phyloP scores from a whole-genome alignment of 2,797 vertebrate genomes.

The Dromococcyx pavoninus region DNA sequence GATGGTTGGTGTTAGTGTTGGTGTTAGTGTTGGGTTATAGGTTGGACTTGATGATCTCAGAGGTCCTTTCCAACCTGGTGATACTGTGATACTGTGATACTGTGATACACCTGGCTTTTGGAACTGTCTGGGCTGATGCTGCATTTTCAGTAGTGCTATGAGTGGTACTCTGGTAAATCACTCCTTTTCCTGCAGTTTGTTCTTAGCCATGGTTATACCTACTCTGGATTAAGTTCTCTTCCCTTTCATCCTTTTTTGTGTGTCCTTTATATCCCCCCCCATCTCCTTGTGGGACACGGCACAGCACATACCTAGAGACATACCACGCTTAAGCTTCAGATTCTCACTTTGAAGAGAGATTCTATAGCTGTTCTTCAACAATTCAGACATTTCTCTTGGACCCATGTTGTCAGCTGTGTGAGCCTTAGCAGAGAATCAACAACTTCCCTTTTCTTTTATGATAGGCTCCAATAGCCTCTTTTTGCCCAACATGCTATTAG shows the following conservation, averaged over 20 bases:
- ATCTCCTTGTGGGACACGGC: background rate
- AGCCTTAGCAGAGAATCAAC: background rate
- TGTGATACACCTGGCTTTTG: background rate
- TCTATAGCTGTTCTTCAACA: background rate
- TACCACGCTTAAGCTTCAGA: background rate
- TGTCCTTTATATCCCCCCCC: background rate
- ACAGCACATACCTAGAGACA: accelerated
- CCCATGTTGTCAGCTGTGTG: accelerated
- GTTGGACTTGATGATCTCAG: too few relatives aligned
- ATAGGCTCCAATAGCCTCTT: background rate
- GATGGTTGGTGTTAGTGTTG: too few relatives aligned
- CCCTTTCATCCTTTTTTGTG: background rate
- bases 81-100: too few relatives aligned
- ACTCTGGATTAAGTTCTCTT: background rate
- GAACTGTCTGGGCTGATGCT: background rate
- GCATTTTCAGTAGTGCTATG: background rate
- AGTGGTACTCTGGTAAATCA: background rate
- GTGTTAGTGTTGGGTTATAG: too few relatives aligned
- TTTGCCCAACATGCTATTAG: background rate
- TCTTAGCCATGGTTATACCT: background rate
- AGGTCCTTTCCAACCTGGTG: too few relatives aligned
- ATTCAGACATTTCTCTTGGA: background rate
- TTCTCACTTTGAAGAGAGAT: background rate
- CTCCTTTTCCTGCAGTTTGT: background rate
- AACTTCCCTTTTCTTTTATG: background rate